Base-by-base conservation (phyloP, 1,140 invertebrate species). In the Neuroterus valhalla region DNA sequence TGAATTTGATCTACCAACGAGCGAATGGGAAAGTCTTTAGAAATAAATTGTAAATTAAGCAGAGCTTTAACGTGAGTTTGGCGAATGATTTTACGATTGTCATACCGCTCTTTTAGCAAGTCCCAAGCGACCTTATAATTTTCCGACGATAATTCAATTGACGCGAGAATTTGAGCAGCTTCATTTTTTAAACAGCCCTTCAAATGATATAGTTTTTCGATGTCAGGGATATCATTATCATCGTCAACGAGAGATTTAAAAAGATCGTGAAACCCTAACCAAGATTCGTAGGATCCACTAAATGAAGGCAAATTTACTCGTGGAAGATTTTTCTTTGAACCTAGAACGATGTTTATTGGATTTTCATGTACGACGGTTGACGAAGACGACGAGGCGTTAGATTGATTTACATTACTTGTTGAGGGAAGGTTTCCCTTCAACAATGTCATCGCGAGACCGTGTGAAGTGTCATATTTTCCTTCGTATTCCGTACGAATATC, bases 81-180 rank as follows among this genome's bases (percentile, higher is more conserved):
- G 12, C 85, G 68, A 17, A 85, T 83, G 50, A 85, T 52, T 52
- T 81, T 42, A 71, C 81, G 84, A 73, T 87, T 85, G 23, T 88
- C 84, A 68, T 82, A 89, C n/a, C 85, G 75, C 12, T 80, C 67
- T 45, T 81, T 82, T 42, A 89, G 70, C 23, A 84, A 19, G 10
- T 82, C 70, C 81, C 83, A 84, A 1, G 86, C 86, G 6, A 78
- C 42, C 10, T 43, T 26, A 71, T 89, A 88, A 78, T 88, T 89
- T 44, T 55, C 74, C 17, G 82, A 79, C 0, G n/a, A n/a, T n/a
- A n/a, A n/a, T n/a, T n/a, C n/a, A n/a, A n/a, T n/a, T n/a, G n/a
- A n/a, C n/a, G n/a, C n/a, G n/a, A n/a, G n/a, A n/a, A n/a, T n/a
- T n/a, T n/a, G n/a, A n/a, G n/a, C n/a, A n/a, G n/a, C n/a, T n/a